Evolutionary conservation across 2,113 vertebrate genomes (phyloP).

Genomic region (Brachypodius melanocephalos): DNA sequence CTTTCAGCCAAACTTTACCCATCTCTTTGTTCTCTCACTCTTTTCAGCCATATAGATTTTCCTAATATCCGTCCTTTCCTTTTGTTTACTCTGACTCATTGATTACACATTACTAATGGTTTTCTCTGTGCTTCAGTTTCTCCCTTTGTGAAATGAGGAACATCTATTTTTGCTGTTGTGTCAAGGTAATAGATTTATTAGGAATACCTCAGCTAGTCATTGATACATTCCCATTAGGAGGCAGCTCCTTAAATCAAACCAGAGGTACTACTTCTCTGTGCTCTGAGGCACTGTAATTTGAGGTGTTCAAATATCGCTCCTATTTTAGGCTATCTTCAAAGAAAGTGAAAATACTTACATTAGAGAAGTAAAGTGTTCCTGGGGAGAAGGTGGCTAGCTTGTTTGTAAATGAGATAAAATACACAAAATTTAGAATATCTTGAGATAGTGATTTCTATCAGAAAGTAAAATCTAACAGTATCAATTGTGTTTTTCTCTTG

Average conservation of each 20-base stretch:
- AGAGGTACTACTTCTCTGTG: neutral
- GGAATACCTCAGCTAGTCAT: neutral
- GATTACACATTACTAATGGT: slow-evolving; percentile 12
- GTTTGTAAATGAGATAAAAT: neutral
- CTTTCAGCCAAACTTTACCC: neutral
- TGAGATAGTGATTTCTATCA: neutral
- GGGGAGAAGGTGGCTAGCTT: neutral
- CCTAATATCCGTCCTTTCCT: neutral
- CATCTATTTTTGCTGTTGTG: neutral
- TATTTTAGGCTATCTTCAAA: neutral
- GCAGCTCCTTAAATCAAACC: neutral
- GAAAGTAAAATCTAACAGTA: neutral
- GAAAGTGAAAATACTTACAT: neutral
- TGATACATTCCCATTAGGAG: neutral
- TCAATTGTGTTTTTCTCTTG: neutral
- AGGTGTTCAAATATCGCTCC: neutral
- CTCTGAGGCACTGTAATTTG: neutral
- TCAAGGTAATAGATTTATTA: slow-evolving; percentile 1
- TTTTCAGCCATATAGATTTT: slow-evolving; percentile 13
- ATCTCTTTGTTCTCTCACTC: neutral
- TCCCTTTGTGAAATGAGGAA: neutral
- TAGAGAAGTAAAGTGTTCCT: neutral
- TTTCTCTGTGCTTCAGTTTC: slow-evolving; percentile 8
- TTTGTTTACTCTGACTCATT: slow-evolving; percentile 23
- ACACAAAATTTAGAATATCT: neutral